These are phyloP conservation scores for Hippocampus comes DNA, from an alignment of 2,113 vertebrate species.

Conservation along the genomic window DNA sequence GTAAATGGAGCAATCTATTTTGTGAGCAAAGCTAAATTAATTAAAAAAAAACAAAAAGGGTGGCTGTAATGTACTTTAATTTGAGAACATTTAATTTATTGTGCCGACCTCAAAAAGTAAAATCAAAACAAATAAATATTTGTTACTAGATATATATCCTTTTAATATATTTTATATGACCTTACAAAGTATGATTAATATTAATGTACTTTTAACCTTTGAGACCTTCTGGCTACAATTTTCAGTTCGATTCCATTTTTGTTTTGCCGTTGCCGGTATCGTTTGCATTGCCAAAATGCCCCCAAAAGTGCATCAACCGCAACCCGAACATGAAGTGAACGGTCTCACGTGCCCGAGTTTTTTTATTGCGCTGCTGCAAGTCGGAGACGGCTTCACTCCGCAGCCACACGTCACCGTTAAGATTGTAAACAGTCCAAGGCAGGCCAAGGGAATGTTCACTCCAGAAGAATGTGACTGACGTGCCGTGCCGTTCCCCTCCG, in stretches of 20 bases:
- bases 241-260: not conserved
- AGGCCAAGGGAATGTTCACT: slow-evolving; percentile 43
- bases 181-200: too few relatives aligned
- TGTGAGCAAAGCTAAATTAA: too few relatives aligned
- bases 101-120: too few relatives aligned
- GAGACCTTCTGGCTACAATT: not conserved
- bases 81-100: too few relatives aligned
- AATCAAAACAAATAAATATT: too few relatives aligned
- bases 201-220: too few relatives aligned
- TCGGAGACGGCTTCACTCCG: slow-evolving; percentile 10
- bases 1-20: too few relatives aligned
- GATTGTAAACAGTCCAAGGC: slow-evolving; percentile 33
- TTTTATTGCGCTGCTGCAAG: slow-evolving; percentile 5
- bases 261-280: not conserved
- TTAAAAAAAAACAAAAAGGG: too few relatives aligned
- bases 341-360: not conserved
- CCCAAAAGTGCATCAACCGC: not conserved
- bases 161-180: too few relatives aligned
- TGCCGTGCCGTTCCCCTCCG: slow-evolving; percentile 28
- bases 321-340: not conserved
- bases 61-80: too few relatives aligned
- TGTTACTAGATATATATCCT: too few relatives aligned
- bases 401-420: slow-evolving; percentile 1
- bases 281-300: not conserved
- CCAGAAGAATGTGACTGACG: slow-evolving; percentile 54